Percentiles rank a stretch among this genome's conserved stretches.
phyloP scores from a whole-genome alignment of 1,140 invertebrate species.

The Idris sp. region DNA sequence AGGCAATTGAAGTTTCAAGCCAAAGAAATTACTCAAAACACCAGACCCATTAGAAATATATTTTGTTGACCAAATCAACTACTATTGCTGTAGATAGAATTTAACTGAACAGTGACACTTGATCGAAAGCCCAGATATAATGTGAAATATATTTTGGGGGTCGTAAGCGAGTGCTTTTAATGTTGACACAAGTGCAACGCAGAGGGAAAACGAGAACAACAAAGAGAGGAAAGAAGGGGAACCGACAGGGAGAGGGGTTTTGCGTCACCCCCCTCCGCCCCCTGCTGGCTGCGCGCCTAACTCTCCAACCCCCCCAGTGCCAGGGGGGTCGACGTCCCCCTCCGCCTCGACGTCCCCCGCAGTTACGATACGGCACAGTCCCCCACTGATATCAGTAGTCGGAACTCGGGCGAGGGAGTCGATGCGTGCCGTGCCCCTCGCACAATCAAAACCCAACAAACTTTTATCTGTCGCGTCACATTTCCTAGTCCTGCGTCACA shows the following conservation, averaged over 20 bases:
- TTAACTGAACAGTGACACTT: too few relatives aligned
- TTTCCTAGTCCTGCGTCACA: conserved; percentile 7
- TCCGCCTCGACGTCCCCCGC: conserved; percentile 61
- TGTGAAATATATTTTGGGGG: too few relatives aligned
- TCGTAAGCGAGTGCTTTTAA: too few relatives aligned
- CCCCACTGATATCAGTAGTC: conserved; percentile 77
- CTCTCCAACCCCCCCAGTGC: conserved; percentile 40
- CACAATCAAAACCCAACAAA: too few relatives aligned
- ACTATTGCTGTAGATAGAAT: too few relatives aligned
- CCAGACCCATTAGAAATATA: too few relatives aligned
- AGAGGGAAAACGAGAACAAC: conserved; percentile 20
- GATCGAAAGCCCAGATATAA: too few relatives aligned
- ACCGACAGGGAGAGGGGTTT: conserved; percentile 58
- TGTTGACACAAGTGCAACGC: conserved; percentile 1
- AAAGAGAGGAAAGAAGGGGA: conserved; percentile 41
- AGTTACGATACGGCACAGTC: conserved; percentile 65
- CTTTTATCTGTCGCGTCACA: conserved; percentile 32
- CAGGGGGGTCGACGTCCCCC: conserved; percentile 59
- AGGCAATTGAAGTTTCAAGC: too few relatives aligned
- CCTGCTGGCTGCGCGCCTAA: conserved; percentile 31
- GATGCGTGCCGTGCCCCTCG: conserved; percentile 66
- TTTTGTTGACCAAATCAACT: too few relatives aligned
- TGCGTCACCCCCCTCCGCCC: conserved; percentile 43
- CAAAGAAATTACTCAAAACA: too few relatives aligned
- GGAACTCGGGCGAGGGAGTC: conserved; percentile 74